phyloP scores from a whole-genome alignment of 2,113 vertebrate species.

The Pholis gunnellus region DNA sequence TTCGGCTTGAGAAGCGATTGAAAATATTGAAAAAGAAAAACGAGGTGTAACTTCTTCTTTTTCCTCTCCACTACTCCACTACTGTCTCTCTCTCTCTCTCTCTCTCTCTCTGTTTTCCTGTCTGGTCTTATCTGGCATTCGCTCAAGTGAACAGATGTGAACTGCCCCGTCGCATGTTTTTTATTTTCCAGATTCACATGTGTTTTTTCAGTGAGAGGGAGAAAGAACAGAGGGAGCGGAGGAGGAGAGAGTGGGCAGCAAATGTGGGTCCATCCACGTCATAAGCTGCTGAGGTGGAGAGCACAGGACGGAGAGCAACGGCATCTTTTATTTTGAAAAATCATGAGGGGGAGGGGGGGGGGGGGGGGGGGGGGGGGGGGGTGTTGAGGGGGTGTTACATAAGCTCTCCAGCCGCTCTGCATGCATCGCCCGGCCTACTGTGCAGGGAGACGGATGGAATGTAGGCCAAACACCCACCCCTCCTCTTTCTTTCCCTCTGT shows the following conservation, averaged over 20 bases:
- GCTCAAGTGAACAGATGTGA: slow-evolving; percentile 67
- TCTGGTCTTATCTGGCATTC: slow-evolving; percentile 33
- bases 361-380: slow-evolving; percentile 46
- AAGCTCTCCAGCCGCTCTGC: slow-evolving; percentile 75
- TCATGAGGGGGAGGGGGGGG: slow-evolving; percentile 43
- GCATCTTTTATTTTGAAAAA: slow-evolving; percentile 70
- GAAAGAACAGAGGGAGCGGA: slow-evolving; percentile 7
- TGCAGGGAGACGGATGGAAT: slow-evolving; percentile 75
- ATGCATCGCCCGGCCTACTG: slow-evolving; percentile 75
- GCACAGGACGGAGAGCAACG: slow-evolving; percentile 6
- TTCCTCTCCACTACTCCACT: neutral
- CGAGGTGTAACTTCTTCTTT: neutral
- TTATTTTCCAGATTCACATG: slow-evolving; percentile 55
- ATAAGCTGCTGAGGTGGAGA: slow-evolving; percentile 36
- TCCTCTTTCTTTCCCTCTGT: slow-evolving; percentile 37
- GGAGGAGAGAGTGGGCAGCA: neutral
- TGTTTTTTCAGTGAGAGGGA: slow-evolving; percentile 45
- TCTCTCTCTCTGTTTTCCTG: slow-evolving; percentile 16
- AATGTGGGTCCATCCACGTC: slow-evolving; percentile 37
- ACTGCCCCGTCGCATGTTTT: slow-evolving; percentile 21
- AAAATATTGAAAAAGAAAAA: slow-evolving; percentile 20
- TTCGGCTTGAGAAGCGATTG: neutral
- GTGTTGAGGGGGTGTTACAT: slow-evolving; percentile 63
- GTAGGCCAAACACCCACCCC: slow-evolving; percentile 68
- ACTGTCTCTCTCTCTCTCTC: neutral